phyloP scores from a whole-genome alignment of 1,140 invertebrate species.

The Trinorchestia longiramus region DNA sequence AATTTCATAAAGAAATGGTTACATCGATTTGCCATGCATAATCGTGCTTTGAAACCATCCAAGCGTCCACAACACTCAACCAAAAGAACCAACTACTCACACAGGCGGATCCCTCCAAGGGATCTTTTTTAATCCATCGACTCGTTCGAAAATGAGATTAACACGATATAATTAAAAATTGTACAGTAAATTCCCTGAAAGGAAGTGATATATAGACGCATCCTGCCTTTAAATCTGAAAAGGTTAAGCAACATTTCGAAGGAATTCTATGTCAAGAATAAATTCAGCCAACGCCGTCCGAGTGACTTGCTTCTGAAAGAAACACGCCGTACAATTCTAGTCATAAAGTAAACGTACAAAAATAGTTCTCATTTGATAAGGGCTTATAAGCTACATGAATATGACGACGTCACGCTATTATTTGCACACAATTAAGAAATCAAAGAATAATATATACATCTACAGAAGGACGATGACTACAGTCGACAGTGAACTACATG shows the following conservation, averaged over 20 bases:
- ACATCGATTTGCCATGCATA: neutral
- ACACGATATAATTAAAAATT: neutral
- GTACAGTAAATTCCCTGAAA: constrained; percentile 1
- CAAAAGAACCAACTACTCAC: neutral
- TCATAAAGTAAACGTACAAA: constrained; percentile 40
- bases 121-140: neutral
- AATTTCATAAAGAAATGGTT: neutral
- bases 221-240: neutral
- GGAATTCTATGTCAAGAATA: neutral
- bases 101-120: neutral
- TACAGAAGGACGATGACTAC: neutral
- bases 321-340: neutral
- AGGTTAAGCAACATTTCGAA: neutral
- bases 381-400: constrained; percentile 18
- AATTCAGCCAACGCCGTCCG: neutral
- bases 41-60: neutral
- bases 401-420: constrained; percentile 7
- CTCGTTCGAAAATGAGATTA: neutral
- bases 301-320: neutral
- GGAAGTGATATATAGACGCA: neutral
- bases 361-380: constrained; percentile 24
- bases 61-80: neutral
- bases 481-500: neutral
- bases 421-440: constrained; percentile 16
- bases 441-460: neutral